Percentiles rank a stretch among this genome's conserved stretches.
Conservation (phyloP, 1,140 invertebrate genomes). For the Musca domestica region DNA sequence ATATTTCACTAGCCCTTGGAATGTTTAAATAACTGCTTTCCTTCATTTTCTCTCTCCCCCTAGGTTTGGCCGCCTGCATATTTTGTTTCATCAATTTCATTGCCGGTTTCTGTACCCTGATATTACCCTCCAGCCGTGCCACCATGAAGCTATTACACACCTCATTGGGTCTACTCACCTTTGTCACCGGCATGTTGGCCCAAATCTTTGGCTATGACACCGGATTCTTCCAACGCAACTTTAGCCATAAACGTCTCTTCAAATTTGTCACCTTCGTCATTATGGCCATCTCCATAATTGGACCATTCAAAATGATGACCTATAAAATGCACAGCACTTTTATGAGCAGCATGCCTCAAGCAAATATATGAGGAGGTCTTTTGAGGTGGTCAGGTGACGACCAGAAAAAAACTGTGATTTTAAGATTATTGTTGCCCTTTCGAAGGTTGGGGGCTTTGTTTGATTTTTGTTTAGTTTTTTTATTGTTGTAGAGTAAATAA, state of each 20-base stretch:
- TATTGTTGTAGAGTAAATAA: no score
- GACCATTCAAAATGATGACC: conserved; percentile 3
- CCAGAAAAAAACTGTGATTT: no score
- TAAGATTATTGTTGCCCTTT: no score
- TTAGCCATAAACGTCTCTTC: conserved; percentile 26
- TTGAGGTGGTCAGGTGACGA: no score
- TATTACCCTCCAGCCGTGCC: conserved; percentile 30
- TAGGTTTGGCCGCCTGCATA: conserved; percentile 28
- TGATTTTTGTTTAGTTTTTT: no score
- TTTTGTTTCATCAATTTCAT: conserved; percentile 33
- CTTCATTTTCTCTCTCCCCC: not conserved
- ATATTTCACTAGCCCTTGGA: not conserved
- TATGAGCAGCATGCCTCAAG: no score
- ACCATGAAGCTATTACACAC: conserved; percentile 33
- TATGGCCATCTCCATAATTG: conserved; percentile 12
- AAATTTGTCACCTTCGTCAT: conserved; percentile 22
- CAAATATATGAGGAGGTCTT: no score
- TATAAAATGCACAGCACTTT: not conserved
- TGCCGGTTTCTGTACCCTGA: conserved; percentile 32
- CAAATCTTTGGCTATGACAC: conserved; percentile 49
- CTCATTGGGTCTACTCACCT: conserved; percentile 36
- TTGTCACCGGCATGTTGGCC: conserved; percentile 40
- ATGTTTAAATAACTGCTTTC: not conserved
- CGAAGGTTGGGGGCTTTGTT: no score
- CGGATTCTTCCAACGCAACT: conserved; percentile 44